Conservation (phyloP, 2,888 invertebrate genomes). For the Blomia tropicalis region DNA sequence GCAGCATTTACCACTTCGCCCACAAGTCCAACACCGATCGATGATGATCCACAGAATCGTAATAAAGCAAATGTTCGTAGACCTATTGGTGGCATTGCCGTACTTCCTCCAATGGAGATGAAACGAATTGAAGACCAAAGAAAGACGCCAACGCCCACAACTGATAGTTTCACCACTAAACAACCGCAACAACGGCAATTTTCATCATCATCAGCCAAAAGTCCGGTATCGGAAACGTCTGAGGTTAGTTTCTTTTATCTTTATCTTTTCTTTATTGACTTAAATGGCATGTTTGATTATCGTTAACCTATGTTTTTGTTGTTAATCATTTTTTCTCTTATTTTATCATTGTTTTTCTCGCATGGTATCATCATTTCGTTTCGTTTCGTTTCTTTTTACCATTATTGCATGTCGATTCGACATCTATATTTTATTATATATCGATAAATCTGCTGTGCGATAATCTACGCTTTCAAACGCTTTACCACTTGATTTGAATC, state of each 20-base stretch:
- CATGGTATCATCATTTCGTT: neutral
- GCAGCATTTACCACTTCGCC: constrained; percentile 3
- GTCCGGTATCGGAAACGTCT: constrained; percentile 6
- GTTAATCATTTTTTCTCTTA: constrained; percentile 3
- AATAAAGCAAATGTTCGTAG: constrained; percentile 37
- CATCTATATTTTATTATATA: no score
- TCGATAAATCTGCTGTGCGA: no score
- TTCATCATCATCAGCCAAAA: neutral
- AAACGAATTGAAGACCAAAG: constrained; percentile 27
- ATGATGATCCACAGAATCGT: neutral
- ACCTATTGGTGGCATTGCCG: constrained; percentile 65
- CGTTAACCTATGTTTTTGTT: neutral
- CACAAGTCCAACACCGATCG: constrained; percentile 1
- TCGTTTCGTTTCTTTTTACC: neutral
- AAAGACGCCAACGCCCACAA: constrained; percentile 46
- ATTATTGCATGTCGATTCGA: no score
- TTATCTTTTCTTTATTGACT: neutral
- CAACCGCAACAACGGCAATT: neutral
- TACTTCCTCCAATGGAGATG: constrained; percentile 49
- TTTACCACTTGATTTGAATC: no score
- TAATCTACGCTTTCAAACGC: no score
- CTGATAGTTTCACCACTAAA: constrained; percentile 29
- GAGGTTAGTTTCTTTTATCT: neutral
- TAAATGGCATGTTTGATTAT: neutral
- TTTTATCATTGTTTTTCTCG: neutral